phyloP scores from a whole-genome alignment of 1,140 invertebrate genomes.

The Chlorops oryzae region DNA sequence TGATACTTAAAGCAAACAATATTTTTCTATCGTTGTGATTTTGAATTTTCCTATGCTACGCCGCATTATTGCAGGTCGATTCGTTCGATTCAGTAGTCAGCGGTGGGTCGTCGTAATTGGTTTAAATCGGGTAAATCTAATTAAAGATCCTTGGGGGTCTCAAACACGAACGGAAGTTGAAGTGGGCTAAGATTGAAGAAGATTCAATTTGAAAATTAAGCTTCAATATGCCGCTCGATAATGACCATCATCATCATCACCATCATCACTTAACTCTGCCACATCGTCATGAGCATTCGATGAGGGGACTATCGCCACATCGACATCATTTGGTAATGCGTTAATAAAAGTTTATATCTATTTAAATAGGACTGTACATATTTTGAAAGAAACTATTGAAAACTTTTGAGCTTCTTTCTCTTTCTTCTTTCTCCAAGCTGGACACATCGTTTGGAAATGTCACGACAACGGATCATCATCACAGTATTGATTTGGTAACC shows the following conservation, averaged over 20 bases:
- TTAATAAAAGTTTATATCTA: not conserved
- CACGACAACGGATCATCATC: slow-evolving; percentile 31
- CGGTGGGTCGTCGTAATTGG: too few relatives aligned
- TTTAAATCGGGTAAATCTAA: too few relatives aligned
- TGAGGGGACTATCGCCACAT: slow-evolving; percentile 36
- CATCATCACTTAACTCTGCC: slow-evolving; percentile 14
- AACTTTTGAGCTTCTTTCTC: not conserved
- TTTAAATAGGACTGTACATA: not conserved
- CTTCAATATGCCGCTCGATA: too few relatives aligned
- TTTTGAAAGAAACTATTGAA: not conserved
- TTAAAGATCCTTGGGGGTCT: too few relatives aligned
- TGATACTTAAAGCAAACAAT: too few relatives aligned
- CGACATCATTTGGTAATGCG: slow-evolving; percentile 39
- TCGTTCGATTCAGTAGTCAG: too few relatives aligned
- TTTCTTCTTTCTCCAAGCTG: slow-evolving; percentile 21
- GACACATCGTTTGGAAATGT: slow-evolving; percentile 31
- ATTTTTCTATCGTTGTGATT: too few relatives aligned
- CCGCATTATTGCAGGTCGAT: too few relatives aligned
- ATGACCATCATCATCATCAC: slow-evolving; percentile 14
- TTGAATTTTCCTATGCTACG: too few relatives aligned
- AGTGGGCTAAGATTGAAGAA: too few relatives aligned
- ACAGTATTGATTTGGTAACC: slow-evolving; percentile 59
- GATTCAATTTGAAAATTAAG: too few relatives aligned
- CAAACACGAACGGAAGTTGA: too few relatives aligned
- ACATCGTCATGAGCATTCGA: slow-evolving; percentile 33